A percentile compares a stretch with the other conserved stretches of the same genome.
phyloP scores from a whole-genome alignment of 2,888 invertebrate species.

The Spilarctia lutea region DNA sequence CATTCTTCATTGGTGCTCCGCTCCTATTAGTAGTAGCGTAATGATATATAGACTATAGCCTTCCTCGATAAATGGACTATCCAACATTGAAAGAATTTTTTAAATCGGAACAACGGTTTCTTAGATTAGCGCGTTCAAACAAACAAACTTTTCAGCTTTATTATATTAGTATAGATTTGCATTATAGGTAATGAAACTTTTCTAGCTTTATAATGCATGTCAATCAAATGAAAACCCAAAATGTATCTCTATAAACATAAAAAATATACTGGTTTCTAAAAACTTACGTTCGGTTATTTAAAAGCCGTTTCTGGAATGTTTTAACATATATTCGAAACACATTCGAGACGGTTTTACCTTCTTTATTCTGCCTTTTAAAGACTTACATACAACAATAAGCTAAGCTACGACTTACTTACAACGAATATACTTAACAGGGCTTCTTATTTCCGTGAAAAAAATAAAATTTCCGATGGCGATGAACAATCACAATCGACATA shows the following conservation, averaged over 20 bases:
- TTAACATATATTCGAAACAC: neutral
- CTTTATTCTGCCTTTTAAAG: neutral
- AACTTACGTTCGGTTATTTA: neutral
- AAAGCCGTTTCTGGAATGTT: neutral
- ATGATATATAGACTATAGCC: no score
- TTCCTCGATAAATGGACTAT: no score
- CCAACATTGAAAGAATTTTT: no score
- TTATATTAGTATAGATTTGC: no score
- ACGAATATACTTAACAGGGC: neutral
- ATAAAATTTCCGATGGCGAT: neutral
- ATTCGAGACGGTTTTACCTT: neutral
- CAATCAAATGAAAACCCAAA: neutral
- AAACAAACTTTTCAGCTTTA: no score
- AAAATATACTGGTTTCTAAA: neutral
- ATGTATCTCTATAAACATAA: neutral
- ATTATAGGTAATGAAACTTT: neutral
- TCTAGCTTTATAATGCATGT: neutral
- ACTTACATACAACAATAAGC: neutral
- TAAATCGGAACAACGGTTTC: no score
- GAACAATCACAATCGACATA: constrained; percentile 10
- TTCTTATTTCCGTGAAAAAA: neutral
- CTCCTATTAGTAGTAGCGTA: no score
- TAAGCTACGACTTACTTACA: neutral
- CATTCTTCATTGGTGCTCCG: no score
- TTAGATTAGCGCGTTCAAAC: no score